phyloP scores from a whole-genome alignment of 2,888 invertebrate genomes.

The Thecophora atra region DNA sequence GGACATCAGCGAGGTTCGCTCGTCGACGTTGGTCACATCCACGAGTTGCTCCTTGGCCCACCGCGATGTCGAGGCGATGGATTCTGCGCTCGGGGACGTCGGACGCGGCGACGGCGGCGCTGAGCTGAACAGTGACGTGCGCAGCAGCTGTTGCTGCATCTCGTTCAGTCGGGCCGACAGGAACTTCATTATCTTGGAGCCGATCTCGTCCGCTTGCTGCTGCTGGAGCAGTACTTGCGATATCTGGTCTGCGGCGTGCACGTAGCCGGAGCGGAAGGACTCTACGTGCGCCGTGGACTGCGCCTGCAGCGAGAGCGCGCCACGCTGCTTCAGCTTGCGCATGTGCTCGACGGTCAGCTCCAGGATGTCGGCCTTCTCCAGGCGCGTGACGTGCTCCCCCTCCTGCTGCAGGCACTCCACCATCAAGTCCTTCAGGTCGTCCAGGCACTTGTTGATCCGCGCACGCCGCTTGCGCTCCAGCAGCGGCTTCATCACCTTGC shows the following conservation, averaged over 20 bases:
- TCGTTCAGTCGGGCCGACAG: slow-evolving; percentile 82
- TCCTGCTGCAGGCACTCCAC: slow-evolving; percentile 76
- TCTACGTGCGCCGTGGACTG: slow-evolving; percentile 76
- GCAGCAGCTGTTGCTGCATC: slow-evolving; percentile 57
- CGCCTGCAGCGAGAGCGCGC: slow-evolving; percentile 72
- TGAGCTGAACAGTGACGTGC: slow-evolving; percentile 43
- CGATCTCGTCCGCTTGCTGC: slow-evolving; percentile 69
- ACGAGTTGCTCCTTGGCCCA: slow-evolving; percentile 44
- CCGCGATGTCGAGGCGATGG: slow-evolving; percentile 12
- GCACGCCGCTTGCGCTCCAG: slow-evolving; percentile 87
- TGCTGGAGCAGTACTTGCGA: slow-evolving; percentile 83
- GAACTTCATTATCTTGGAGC: slow-evolving; percentile 83
- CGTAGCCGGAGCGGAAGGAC: slow-evolving; percentile 88
- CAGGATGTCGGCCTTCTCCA: slow-evolving; percentile 88
- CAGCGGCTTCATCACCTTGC: slow-evolving; percentile 95
- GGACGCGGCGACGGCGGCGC: slow-evolving; percentile 25
- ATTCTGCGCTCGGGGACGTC: no score
- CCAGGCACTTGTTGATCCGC: slow-evolving; percentile 88
- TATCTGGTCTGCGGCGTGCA: slow-evolving; percentile 89
- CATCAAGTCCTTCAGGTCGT: slow-evolving; percentile 90
- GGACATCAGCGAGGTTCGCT: slow-evolving; percentile 54
- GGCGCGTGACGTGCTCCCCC: slow-evolving; percentile 86
- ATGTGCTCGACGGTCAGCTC: slow-evolving; percentile 88
- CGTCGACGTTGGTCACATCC: slow-evolving; percentile 59
- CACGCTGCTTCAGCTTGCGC: slow-evolving; percentile 80